phyloP scores from a whole-genome alignment of 2,888 invertebrate species.

The Acleris cristana region DNA sequence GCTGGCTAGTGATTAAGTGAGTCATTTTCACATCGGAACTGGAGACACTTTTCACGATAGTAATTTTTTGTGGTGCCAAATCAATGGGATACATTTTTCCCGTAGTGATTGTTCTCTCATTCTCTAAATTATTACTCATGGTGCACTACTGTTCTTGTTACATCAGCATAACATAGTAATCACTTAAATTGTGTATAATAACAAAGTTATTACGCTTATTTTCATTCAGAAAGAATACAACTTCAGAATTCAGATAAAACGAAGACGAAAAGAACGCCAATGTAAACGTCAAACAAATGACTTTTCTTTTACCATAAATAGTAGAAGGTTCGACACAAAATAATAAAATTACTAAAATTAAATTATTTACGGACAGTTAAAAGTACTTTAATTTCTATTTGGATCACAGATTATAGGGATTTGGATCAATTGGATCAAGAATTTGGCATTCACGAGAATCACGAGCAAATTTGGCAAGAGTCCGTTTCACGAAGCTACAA shows the following conservation, averaged over 20 bases:
- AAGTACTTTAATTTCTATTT: too few species aligned
- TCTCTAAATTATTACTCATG: constrained; percentile 80
- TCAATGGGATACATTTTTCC: constrained; percentile 84
- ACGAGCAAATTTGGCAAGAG: too few species aligned
- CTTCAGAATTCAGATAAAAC: constrained; percentile 33
- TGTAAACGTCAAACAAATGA: constrained; percentile 36
- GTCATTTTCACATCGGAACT: constrained; percentile 79
- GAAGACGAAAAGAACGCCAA: constrained; percentile 36
- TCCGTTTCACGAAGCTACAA: too few species aligned
- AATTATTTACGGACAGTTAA: too few species aligned
- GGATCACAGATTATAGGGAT: too few species aligned
- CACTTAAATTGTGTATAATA: neutral
- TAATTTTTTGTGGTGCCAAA: constrained; percentile 81
- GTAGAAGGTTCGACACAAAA: too few species aligned
- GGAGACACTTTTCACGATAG: constrained; percentile 76
- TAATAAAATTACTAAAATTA: too few species aligned
- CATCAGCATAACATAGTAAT: constrained; percentile 26
- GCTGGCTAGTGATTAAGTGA: constrained; percentile 71
- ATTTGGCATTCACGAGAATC: too few species aligned
- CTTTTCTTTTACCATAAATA: constrained; percentile 24
- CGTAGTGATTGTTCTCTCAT: constrained; percentile 82
- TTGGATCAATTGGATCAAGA: too few species aligned
- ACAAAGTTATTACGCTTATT: constrained; percentile 19
- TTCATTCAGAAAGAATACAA: constrained; percentile 28
- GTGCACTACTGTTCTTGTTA: constrained; percentile 40